These are phyloP conservation scores for Notolepis coatsorum DNA, from an alignment of 2,797 vertebrate species.

Conservation along the genomic window DNA sequence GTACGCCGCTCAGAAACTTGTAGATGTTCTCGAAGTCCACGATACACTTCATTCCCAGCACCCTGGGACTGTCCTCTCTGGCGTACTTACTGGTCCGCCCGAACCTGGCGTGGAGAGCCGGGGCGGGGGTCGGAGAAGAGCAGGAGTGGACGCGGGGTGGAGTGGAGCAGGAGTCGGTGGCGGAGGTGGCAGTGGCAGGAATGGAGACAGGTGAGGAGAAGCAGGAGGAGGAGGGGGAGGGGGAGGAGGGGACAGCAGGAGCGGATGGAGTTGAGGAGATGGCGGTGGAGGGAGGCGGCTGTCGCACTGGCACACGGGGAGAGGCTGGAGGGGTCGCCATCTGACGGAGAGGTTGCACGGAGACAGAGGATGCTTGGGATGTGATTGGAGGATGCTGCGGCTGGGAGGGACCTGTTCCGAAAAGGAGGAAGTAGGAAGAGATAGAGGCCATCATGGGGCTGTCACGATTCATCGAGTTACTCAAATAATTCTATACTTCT, in stretches of 20 bases:
- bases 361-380: background rate
- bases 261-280: background rate
- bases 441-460: too few species aligned
- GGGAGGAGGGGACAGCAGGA: background rate
- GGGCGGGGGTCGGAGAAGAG: background rate
- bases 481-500: too few species aligned
- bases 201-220: background rate
- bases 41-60: background rate
- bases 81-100: slow-evolving; percentile 6
- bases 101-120: background rate
- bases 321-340: background rate
- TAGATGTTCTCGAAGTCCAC: slow-evolving; percentile 83
- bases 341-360: too few species aligned
- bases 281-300: too few species aligned
- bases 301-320: background rate
- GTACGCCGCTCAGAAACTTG: slow-evolving; percentile 56
- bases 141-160: background rate
- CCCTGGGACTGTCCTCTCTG: slow-evolving; percentile 3
- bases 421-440: too few species aligned
- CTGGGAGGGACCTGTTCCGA: too few species aligned
- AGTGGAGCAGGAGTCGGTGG: background rate
- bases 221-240: background rate
- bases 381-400: too few species aligned
- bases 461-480: too few species aligned
- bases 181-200: background rate